phyloP scores from a whole-genome alignment of 30 jellyfish, hydroid and myxozoan species.

The Turritopsis rubra region DNA sequence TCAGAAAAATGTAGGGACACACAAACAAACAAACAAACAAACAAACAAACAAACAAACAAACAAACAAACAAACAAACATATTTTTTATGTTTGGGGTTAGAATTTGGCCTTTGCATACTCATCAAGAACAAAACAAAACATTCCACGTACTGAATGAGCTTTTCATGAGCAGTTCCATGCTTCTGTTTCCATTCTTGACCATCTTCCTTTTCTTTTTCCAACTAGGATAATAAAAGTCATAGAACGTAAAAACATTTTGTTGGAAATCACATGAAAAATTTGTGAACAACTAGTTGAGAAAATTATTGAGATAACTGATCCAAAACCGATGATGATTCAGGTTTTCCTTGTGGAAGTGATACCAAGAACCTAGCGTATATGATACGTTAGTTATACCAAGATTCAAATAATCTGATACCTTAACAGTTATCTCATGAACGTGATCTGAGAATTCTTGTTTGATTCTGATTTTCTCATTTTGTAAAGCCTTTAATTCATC shows the following conservation, averaged over 20 bases:
- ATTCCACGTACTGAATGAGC: background rate
- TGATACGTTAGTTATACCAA: no score
- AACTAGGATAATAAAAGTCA: background rate
- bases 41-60: no score
- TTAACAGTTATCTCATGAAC: background rate
- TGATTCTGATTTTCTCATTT: background rate
- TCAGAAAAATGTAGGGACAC: no score
- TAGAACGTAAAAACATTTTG: no score
- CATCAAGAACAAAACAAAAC: background rate
- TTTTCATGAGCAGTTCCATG: background rate
- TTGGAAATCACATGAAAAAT: no score
- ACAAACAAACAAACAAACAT: no score
- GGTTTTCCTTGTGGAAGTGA: no score
- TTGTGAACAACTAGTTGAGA: no score
- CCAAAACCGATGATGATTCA: no score
- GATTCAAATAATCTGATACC: background rate
- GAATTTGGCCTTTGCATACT: background rate
- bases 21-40: no score
- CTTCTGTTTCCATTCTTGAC: background rate
- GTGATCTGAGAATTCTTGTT: background rate
- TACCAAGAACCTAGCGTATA: no score
- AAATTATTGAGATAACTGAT: no score
- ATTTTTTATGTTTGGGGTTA: background rate
- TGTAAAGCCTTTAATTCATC: constrained; percentile 3
- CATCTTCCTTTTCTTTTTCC: background rate